These are phyloP conservation scores for Vidua macroura DNA, from an alignment of 2,113 vertebrate species.

Conservation along the genomic window DNA sequence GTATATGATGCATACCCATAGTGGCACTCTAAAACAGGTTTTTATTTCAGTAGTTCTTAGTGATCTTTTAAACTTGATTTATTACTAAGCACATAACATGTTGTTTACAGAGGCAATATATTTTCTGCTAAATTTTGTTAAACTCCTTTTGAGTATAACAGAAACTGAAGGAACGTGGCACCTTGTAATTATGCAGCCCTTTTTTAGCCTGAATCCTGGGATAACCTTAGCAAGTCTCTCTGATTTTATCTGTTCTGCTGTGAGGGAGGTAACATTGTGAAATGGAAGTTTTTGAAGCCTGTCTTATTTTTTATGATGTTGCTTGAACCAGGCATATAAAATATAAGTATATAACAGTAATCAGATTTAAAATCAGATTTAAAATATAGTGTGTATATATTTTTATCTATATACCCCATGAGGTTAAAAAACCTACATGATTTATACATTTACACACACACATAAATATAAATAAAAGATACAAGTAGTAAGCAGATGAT, in stretches of 20 bases:
- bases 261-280: neutral
- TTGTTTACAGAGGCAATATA: neutral
- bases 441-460: neutral
- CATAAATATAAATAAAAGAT: neutral
- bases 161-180: neutral
- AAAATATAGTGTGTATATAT: neutral
- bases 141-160: neutral
- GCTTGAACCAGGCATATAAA: neutral
- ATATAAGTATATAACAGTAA: neutral
- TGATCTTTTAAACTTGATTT: neutral
- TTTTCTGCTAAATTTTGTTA: neutral
- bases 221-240: neutral
- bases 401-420: neutral
- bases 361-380: neutral
- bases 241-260: neutral
- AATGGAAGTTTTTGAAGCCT: constrained; percentile 11
- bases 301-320: neutral
- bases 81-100: neutral
- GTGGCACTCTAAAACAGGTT: neutral
- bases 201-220: neutral
- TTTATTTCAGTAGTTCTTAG: constrained; percentile 9
- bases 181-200: neutral
- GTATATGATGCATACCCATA: neutral
- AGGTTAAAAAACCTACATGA: neutral
- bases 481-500: neutral